Conservation (phyloP, 1,140 invertebrate species). For the Drosophila kurseongensis region DNA sequence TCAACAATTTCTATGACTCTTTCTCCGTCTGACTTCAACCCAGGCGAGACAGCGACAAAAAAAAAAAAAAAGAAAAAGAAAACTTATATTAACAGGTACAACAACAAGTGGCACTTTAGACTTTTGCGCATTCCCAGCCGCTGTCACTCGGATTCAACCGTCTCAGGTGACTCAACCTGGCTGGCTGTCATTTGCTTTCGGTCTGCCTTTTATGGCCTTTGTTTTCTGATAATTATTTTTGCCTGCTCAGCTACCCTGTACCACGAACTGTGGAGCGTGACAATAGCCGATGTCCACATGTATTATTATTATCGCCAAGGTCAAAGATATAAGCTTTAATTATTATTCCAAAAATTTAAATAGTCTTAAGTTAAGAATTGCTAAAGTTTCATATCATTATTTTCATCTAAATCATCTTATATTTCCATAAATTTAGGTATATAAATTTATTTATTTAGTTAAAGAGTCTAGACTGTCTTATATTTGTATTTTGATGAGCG, state of each 20-base stretch:
- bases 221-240: slow-evolving; percentile 49
- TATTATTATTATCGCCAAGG: slow-evolving; percentile 1
- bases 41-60: slow-evolving; percentile 33
- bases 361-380: not conserved
- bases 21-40: slow-evolving; percentile 61
- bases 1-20: slow-evolving; percentile 65
- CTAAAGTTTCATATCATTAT: not conserved
- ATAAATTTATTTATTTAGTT: too few relatives aligned
- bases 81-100: slow-evolving; percentile 33
- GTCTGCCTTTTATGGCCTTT: slow-evolving; percentile 51
- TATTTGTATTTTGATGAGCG: too few relatives aligned
- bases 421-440: too few relatives aligned
- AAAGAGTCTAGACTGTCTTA: too few relatives aligned
- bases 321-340: not conserved
- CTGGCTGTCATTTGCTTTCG: slow-evolving; percentile 34
- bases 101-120: slow-evolving; percentile 75
- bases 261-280: slow-evolving; percentile 5
- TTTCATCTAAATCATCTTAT: too few relatives aligned
- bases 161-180: slow-evolving; percentile 76
- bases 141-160: slow-evolving; percentile 49
- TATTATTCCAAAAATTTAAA: not conserved
- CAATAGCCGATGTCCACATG: slow-evolving; percentile 3
- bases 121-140: slow-evolving; percentile 80
- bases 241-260: slow-evolving; percentile 26
- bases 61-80: slow-evolving; percentile 6